These are phyloP conservation scores for Parotocinclus haroldoi DNA, from an alignment of 2,797 vertebrate species.

Conservation along the genomic window DNA sequence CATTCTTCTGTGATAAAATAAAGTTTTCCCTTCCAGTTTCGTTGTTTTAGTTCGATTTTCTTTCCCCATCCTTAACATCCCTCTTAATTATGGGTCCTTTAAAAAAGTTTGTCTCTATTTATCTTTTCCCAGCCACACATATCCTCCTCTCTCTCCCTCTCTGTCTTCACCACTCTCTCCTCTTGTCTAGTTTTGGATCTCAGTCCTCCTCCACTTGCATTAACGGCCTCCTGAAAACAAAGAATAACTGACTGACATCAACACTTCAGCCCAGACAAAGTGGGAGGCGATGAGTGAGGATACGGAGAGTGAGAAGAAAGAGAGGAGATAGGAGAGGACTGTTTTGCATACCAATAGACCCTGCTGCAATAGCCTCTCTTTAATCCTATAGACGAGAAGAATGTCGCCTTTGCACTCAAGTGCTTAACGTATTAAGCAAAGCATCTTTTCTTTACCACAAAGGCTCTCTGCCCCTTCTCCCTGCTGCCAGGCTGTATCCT, in stretches of 20 bases:
- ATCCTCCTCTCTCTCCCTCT: neutral
- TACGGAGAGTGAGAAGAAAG: constrained; percentile 15
- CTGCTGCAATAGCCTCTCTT: constrained; percentile 7
- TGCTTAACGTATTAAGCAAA: constrained; percentile 21
- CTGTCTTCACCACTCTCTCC: neutral
- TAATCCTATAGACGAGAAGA: constrained; percentile 23
- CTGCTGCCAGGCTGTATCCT: neutral
- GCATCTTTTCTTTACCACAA: constrained; percentile 6
- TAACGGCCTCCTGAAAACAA: constrained; percentile 15
- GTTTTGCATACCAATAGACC: constrained; percentile 44
- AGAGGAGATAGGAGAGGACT: constrained; percentile 9
- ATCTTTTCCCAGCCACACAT: neutral
- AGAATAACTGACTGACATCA: constrained; percentile 18
- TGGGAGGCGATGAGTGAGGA: neutral
- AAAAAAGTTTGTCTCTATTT: neutral
- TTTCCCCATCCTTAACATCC: neutral
- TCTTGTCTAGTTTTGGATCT: neutral
- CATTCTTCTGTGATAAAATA: neutral
- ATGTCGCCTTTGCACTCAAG: neutral
- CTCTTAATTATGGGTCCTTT: neutral
- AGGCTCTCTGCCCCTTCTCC: constrained; percentile 2
- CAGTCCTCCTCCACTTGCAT: neutral
- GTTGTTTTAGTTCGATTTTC: neutral
- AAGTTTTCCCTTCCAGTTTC: neutral
- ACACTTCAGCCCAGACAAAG: constrained; percentile 33